Conservation (phyloP, 2,797 vertebrate genomes). For the Todus mexicanus region DNA sequence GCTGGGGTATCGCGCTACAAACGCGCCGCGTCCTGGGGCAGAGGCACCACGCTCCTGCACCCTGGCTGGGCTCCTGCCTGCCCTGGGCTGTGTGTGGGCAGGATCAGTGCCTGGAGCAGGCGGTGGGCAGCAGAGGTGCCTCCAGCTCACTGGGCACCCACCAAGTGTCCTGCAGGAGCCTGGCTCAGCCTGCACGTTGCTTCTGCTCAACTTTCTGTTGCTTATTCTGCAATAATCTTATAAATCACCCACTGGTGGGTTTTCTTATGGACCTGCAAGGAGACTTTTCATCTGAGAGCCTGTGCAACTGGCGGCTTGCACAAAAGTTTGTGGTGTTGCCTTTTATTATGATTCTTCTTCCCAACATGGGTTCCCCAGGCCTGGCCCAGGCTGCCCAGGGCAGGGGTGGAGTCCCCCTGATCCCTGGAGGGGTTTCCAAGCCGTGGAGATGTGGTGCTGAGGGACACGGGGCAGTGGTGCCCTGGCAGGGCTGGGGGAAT, state of each 20-base stretch:
- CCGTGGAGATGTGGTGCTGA: background rate
- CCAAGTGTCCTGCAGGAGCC: background rate
- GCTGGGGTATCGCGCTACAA: background rate
- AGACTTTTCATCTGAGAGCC: background rate
- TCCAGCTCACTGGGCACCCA: background rate
- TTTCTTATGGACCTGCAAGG: background rate
- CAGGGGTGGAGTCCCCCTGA: background rate
- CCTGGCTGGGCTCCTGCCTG: rapidly evolving
- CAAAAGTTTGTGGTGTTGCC: background rate
- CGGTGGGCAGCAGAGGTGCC: rapidly evolving
- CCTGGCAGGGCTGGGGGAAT: background rate
- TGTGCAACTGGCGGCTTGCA: rapidly evolving
- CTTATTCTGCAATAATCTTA: background rate
- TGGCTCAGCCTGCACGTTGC: rapidly evolving
- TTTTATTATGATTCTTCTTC: background rate
- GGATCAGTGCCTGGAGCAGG: background rate
- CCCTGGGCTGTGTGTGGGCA: background rate
- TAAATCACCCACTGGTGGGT: background rate
- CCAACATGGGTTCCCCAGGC: background rate
- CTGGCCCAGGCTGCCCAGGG: background rate
- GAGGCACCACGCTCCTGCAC: background rate
- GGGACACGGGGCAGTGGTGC: background rate
- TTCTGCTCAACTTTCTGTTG: background rate
- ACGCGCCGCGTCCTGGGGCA: background rate
- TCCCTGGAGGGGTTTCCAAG: background rate